These are phyloP conservation scores for Peromyscus nudipes DNA, from an alignment of 2,797 vertebrate species.

Conservation along the genomic window DNA sequence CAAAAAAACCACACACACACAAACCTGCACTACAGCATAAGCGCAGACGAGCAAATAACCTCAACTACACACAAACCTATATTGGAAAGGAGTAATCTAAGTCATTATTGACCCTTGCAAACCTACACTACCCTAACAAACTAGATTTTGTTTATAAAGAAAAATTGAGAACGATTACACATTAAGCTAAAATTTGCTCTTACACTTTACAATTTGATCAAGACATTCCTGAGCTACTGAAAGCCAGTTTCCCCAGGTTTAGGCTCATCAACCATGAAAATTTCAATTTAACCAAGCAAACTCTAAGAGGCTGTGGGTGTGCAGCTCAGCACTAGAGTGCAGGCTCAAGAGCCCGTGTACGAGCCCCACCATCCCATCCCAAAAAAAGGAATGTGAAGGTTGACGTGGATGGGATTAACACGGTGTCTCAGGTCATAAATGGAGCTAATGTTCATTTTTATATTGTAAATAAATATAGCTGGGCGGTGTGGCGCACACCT, in stretches of 20 bases:
- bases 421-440: conserved; percentile 41
- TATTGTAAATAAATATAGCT: conserved; percentile 41
- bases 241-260: conserved; percentile 26
- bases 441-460: conserved; percentile 58
- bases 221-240: background rate
- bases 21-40: background rate
- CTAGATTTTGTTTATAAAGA: conserved; percentile 2
- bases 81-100: conserved; percentile 27
- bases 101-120: conserved; percentile 26
- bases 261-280: background rate
- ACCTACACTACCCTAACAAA: background rate
- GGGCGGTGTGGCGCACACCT: background rate
- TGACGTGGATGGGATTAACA: conserved; percentile 38
- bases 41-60: background rate
- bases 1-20: background rate
- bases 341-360: background rate
- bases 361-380: background rate
- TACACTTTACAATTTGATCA: conserved; percentile 6
- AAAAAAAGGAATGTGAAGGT: conserved; percentile 35
- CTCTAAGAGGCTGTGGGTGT: background rate
- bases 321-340: background rate
- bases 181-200: conserved; percentile 37
- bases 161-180: conserved; percentile 18
- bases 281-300: conserved; percentile 39
- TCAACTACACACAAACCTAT: background rate